These are phyloP conservation scores for Sus cebifrons DNA, from an alignment of 2,797 vertebrate species.

Conservation along the genomic window DNA sequence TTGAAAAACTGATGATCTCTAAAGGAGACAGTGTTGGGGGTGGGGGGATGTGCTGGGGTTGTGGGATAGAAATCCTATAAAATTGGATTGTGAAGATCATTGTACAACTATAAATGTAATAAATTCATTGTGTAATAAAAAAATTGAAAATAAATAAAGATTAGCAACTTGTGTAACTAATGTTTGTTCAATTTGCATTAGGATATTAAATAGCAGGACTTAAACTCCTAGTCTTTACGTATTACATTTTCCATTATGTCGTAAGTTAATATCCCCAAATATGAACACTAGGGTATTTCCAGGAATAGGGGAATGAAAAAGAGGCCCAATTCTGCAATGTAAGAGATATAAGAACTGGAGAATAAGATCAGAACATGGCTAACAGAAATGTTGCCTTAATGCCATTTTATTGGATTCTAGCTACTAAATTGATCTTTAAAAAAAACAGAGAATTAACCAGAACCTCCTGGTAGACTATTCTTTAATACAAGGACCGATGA, in stretches of 20 bases:
- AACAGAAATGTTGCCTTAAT: not conserved
- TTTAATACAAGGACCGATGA: not conserved
- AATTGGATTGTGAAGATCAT: too few relatives aligned
- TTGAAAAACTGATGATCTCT: too few relatives aligned
- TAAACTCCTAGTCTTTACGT: not conserved
- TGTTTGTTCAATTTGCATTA: not conserved
- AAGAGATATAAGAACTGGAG: not conserved
- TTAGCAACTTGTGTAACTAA: not conserved
- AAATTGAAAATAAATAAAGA: not conserved
- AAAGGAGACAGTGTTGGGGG: too few relatives aligned
- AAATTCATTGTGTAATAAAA: too few relatives aligned
- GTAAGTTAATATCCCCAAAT: not conserved
- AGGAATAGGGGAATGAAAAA: not conserved
- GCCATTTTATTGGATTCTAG: not conserved
- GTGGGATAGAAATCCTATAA: too few relatives aligned
- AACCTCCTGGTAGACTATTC: not conserved
- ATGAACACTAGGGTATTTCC: not conserved
- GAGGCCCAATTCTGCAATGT: not conserved
- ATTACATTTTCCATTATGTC: not conserved
- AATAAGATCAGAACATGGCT: not conserved
- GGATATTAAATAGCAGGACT: not conserved
- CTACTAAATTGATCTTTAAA: not conserved
- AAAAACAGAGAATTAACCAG: conserved; percentile 25
- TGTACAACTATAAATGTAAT: too few relatives aligned
- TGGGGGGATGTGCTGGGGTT: too few relatives aligned